Conservation (phyloP, 1,140 invertebrate species). For the Drosophila sturtevanti region DNA sequence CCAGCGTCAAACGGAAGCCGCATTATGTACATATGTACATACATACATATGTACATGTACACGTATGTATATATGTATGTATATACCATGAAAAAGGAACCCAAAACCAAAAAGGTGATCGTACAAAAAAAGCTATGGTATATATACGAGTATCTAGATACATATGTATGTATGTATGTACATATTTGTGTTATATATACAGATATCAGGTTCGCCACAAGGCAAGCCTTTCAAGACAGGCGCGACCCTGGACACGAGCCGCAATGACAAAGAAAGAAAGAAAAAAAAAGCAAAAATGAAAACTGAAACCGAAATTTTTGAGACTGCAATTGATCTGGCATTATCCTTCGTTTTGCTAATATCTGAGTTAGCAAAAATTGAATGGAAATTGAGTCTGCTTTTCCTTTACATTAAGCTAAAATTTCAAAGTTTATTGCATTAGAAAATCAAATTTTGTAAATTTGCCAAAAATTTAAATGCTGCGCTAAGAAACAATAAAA, state of each 20-base stretch:
- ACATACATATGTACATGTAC: background rate
- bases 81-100: constrained; percentile 5
- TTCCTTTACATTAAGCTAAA: background rate
- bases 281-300: constrained; percentile 13
- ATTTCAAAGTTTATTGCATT: constrained; percentile 22
- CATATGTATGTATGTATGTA: background rate
- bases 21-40: constrained; percentile 52
- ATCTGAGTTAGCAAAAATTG: background rate
- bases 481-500: background rate
- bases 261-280: constrained; percentile 10
- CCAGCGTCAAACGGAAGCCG: constrained; percentile 76
- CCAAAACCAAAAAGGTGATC: constrained; percentile 34
- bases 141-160: background rate
- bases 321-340: background rate
- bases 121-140: background rate
- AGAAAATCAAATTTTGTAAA: background rate
- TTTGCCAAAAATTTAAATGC: background rate
- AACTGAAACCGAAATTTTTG: background rate
- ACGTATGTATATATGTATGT: constrained; percentile 24
- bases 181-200: background rate
- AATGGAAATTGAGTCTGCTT: background rate
- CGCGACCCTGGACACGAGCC: constrained; percentile 40
- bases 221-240: constrained; percentile 11
- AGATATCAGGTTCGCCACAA: constrained; percentile 42
- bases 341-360: background rate